Evolutionary conservation across 1,140 invertebrate species (phyloP), one percentile per base, ranked within the genome.

Genomic region (Diorhabda elongata): DNA sequence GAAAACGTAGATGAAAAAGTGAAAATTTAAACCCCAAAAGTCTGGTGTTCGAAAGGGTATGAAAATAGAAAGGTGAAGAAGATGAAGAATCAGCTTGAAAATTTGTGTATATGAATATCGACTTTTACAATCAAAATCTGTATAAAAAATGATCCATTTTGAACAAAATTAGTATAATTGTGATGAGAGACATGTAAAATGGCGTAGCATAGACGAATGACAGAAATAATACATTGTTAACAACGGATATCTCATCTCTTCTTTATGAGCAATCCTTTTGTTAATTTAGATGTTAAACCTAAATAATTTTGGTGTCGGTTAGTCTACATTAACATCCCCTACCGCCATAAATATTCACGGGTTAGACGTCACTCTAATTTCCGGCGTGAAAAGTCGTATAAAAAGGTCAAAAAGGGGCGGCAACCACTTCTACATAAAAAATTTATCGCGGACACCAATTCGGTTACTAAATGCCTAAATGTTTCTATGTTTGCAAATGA

Each of bases 301-400:
- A 52, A 52, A 52, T 52, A 52, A 52, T 52, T 52, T 52, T 4
- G 47, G 47, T 52, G 47, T 52, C n/a, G 47, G 47, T 52, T 52
- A 52, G 47, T n/a, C 47, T 52, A 52, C 47, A 52, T 52, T 52
- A 52, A n/a, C 47, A n/a, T 8, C 47, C 47, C 47, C 47, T 52
- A 52, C 6, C 4, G 47, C 47, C n/a, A 52, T 52, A 52, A 52
- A 52, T 52, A 52, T 52, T 52, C 47, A 52, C 47, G 47, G 47
- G 47, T 52, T n/a, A 52, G 47, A 52, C 47, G 47, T 52, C 47
- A 52, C n/a, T 52, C 47, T 52, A 6, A 52, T 52, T 52, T 52
- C 47, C 47, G 47, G 47, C 47, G 47, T 52, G 47, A 52, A 52
- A 52, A 52, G 47, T 52, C 47, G 47, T 52, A 52, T 52, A 52